Base-by-base conservation (phyloP, 2,888 invertebrate species). In the Belgica antarctica region DNA sequence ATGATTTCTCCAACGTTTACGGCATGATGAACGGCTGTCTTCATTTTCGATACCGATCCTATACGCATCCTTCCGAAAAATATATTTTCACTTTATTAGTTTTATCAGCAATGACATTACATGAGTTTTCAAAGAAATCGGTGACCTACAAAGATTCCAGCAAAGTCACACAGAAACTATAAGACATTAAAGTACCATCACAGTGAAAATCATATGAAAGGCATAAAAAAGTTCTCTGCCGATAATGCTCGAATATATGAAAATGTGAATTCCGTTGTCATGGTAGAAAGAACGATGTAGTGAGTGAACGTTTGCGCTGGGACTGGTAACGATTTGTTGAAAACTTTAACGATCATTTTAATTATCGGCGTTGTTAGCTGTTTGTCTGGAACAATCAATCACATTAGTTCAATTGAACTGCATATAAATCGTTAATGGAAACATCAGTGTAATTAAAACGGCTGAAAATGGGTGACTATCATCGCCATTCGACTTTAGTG, bases 1-100 rank as follows among this genome's bases (percentile, higher is more conserved):
- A n/a, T n/a, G n/a, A 52, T 52, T 52, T 17, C 52, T 52, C 46
- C 12, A 4, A 52, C 52, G n/a, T 52, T n/a, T 22, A 52, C 17
- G 8, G 52, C 17, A 52, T 17, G 4, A 52, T 52, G 52, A 52
- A 52, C 22, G 52, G 22, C 8, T 52, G 17, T 52, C 52, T 52
- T 22, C 17, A 52, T 19, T 22, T 8, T 8, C 8, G 52, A 52
- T 52, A 52, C n/a, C n/a, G n/a, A n/a, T n/a, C n/a, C n/a, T n/a
- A n/a, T n/a, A n/a, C n/a, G n/a, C n/a, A n/a, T n/a, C n/a, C n/a
- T n/a, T n/a, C n/a, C n/a, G n/a, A n/a, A n/a, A n/a, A n/a, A n/a
- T n/a, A n/a, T n/a, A n/a, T n/a, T n/a, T n/a, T n/a, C n/a, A n/a
- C n/a, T n/a, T 46, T 46, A 46, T 46, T 46, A 46, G 46, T n/a